phyloP scores from a whole-genome alignment of 1,140 invertebrate genomes.

The Diprion similis region DNA sequence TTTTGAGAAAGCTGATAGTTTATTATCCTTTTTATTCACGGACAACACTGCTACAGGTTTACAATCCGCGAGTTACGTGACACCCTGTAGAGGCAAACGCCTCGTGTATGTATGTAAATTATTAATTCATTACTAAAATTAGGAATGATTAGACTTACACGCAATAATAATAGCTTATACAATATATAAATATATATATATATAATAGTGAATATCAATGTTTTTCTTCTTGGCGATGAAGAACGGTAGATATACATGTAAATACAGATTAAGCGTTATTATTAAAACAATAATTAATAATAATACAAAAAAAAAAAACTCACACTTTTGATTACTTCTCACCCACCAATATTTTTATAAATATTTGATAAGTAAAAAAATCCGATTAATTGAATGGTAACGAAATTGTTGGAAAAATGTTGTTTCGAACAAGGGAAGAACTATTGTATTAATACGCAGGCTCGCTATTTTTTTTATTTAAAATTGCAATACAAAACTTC shows the following conservation, averaged over 20 bases:
- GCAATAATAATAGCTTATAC: slow-evolving; percentile 38
- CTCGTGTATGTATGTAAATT: slow-evolving; percentile 52
- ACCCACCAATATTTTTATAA: too few relatives aligned
- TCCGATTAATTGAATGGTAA: too few relatives aligned
- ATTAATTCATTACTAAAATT: slow-evolving; percentile 39
- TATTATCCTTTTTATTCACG: too few relatives aligned
- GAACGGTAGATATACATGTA: slow-evolving; percentile 50
- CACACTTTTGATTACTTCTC: too few relatives aligned
- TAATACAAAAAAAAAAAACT: slow-evolving; percentile 27
- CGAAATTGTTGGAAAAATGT: too few relatives aligned
- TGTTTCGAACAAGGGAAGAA: too few relatives aligned
- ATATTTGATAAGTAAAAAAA: too few relatives aligned
- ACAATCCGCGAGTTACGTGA: neutral
- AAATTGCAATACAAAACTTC: too few relatives aligned
- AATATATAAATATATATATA: slow-evolving; percentile 40
- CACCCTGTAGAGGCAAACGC: neutral
- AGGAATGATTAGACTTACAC: slow-evolving; percentile 36
- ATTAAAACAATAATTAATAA: slow-evolving; percentile 44
- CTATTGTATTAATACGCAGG: too few relatives aligned
- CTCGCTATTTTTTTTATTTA: too few relatives aligned
- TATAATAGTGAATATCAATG: slow-evolving; percentile 27
- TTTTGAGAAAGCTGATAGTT: too few relatives aligned
- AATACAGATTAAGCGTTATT: slow-evolving; percentile 51
- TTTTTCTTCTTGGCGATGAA: slow-evolving; percentile 29
- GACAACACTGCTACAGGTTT: neutral